A percentile compares a stretch with the other conserved stretches of the same genome.
phyloP scores from a whole-genome alignment of 2,888 invertebrate species.

The Diploptera punctata region DNA sequence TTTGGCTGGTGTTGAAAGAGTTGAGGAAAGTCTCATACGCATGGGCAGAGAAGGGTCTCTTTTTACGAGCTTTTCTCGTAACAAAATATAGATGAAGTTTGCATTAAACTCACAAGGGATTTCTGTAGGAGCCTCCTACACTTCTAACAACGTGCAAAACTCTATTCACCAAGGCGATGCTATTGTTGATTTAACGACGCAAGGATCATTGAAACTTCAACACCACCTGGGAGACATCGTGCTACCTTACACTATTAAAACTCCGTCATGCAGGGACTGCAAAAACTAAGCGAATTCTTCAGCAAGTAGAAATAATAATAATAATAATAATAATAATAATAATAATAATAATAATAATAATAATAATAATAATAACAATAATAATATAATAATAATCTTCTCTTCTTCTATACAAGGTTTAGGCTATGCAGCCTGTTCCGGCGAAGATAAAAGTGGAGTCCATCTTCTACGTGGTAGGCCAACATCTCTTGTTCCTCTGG shows the following conservation, averaged over 20 bases:
- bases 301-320: too few relatives aligned
- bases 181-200: neutral
- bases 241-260: neutral
- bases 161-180: neutral
- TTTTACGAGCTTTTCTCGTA: neutral
- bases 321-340: neutral
- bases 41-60: neutral
- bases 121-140: neutral
- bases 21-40: neutral
- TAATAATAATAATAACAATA: slow-evolving; percentile 8
- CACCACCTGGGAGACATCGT: neutral
- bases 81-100: slow-evolving; percentile 1
- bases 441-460: too few relatives aligned
- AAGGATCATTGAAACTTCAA: neutral
- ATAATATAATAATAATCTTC: too few relatives aligned
- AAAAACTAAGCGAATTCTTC: too few relatives aligned
- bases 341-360: slow-evolving; percentile 8
- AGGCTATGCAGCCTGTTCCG: too few relatives aligned
- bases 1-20: neutral
- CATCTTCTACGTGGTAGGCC: too few relatives aligned
- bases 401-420: too few relatives aligned
- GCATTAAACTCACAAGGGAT: neutral
- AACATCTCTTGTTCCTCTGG: too few relatives aligned
- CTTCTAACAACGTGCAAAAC: neutral
- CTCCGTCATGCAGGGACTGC: too few relatives aligned